These are phyloP conservation scores for Branchinecta lindahli DNA, from an alignment of 1,140 invertebrate genomes.

Conservation along the genomic window DNA sequence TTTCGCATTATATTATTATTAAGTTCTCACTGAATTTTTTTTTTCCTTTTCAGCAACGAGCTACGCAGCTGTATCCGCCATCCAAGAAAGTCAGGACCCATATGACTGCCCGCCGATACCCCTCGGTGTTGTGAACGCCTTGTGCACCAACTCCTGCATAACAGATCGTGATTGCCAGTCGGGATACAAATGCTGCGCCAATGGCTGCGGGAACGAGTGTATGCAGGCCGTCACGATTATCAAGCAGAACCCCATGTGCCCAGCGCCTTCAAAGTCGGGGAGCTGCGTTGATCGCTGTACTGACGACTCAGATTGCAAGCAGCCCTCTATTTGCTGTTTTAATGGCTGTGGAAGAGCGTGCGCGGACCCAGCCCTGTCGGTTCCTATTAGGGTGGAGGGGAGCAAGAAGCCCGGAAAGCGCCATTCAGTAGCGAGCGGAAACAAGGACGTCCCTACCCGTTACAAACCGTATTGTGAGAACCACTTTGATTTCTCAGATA, in stretches of 20 bases:
- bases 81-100: background rate
- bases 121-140: background rate
- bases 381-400: too few relatives aligned
- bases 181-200: background rate
- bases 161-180: background rate
- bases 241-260: background rate
- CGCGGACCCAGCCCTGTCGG: too few relatives aligned
- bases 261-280: background rate
- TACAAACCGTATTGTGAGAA: too few relatives aligned
- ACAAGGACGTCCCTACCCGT: too few relatives aligned
- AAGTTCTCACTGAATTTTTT: background rate
- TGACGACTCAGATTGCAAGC: background rate
- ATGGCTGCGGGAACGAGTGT: background rate
- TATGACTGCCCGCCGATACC: background rate
- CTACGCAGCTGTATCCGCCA: background rate
- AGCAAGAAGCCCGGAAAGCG: too few relatives aligned
- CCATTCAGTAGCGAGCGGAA: too few relatives aligned
- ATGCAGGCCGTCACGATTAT: background rate
- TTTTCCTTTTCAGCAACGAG: background rate
- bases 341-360: background rate
- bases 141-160: background rate
- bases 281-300: background rate
- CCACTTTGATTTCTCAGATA: too few relatives aligned
- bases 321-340: background rate
- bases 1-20: too few relatives aligned